These are phyloP conservation scores for Lampropteryx suffumata DNA, from an alignment of 2,888 invertebrate genomes.

Conservation along the genomic window DNA sequence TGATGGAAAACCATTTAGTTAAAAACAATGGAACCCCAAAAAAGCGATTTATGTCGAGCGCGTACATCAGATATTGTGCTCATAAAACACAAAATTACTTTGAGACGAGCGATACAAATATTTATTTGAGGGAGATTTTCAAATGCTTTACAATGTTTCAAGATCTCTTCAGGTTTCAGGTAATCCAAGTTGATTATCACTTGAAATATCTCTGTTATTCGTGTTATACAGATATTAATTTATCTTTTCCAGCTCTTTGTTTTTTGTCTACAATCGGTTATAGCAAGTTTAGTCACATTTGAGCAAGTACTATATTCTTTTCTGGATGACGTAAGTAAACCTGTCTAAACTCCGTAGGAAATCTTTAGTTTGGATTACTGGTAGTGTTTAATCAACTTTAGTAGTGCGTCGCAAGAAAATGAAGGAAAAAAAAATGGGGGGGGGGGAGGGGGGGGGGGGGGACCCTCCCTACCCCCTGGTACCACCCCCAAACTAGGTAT, in stretches of 20 bases:
- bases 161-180: constrained; percentile 49
- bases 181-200: no score
- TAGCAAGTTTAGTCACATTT: constrained; percentile 43
- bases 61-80: constrained; percentile 41
- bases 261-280: constrained; percentile 50
- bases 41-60: background rate
- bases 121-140: constrained; percentile 47
- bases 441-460: no score
- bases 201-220: no score
- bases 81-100: constrained; percentile 45
- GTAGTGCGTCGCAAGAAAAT: no score
- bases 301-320: constrained; percentile 46
- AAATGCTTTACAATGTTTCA: constrained; percentile 44
- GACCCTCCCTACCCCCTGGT: no score
- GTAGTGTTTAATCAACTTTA: no score
- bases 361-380: no score
- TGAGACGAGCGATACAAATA: constrained; percentile 40
- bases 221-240: background rate
- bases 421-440: no score
- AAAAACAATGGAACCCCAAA: constrained; percentile 26
- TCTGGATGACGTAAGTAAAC: constrained; percentile 49
- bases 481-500: no score
- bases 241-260: constrained; percentile 47
- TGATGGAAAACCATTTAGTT: constrained; percentile 54
- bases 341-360: background rate